These are phyloP conservation scores for Tympanoctomys barrerae DNA, from an alignment of 2,797 vertebrate genomes.

Conservation along the genomic window DNA sequence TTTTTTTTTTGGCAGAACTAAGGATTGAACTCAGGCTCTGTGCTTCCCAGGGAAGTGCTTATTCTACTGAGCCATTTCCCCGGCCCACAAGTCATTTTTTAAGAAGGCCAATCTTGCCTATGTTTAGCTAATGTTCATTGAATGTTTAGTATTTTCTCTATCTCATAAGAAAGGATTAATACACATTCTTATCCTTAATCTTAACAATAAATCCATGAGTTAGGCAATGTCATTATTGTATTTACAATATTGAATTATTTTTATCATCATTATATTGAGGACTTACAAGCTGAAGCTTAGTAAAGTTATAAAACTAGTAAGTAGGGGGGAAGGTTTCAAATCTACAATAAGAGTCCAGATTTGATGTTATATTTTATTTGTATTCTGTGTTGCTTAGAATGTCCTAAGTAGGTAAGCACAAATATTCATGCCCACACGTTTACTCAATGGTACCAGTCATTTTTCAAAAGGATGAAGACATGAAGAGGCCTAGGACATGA, in stretches of 20 bases:
- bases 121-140: neutral
- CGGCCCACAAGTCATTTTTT: neutral
- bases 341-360: neutral
- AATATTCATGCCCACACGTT: neutral
- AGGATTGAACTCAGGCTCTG: no score
- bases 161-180: neutral
- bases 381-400: neutral
- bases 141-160: neutral
- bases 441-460: neutral
- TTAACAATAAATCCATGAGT: neutral
- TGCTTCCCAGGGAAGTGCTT: no score
- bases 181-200: neutral
- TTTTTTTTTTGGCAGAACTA: no score
- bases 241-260: neutral
- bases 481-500: neutral
- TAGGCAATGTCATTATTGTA: neutral
- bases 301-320: neutral
- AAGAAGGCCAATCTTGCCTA: neutral
- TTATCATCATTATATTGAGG: slow-evolving; percentile 1
- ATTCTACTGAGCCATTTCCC: no score
- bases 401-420: neutral
- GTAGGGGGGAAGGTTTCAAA: neutral
- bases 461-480: slow-evolving; percentile 21
- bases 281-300: neutral
- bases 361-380: neutral